phyloP scores from a whole-genome alignment of 2,888 invertebrate species.

The Plebejus anna region DNA sequence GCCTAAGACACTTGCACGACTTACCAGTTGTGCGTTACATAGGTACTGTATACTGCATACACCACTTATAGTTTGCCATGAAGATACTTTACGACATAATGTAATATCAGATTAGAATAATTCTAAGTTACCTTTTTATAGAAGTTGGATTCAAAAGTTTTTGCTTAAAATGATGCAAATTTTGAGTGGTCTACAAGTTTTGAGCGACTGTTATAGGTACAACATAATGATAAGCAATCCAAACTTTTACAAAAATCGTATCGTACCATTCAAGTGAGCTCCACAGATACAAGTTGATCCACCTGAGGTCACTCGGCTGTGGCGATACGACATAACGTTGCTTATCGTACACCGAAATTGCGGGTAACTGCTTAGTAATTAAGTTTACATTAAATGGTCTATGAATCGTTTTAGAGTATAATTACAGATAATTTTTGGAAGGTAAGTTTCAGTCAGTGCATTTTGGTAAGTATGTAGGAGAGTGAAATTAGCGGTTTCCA shows the following conservation, averaged over 20 bases:
- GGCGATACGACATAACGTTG: not conserved
- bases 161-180: no score
- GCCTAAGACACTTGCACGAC: no score
- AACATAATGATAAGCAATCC: not conserved
- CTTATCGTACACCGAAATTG: slow-evolving; percentile 9
- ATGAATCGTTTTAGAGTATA: not conserved
- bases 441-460: not conserved
- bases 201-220: not conserved
- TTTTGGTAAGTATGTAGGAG: not conserved
- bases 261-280: not conserved
- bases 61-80: no score
- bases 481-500: not conserved
- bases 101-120: no score
- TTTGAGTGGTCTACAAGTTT: no score
- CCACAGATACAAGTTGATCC: not conserved
- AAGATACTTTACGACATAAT: no score
- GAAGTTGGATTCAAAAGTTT: no score
- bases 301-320: slow-evolving; percentile 8
- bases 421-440: slow-evolving; percentile 5
- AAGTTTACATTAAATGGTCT: not conserved
- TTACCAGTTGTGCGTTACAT: no score
- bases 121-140: no score
- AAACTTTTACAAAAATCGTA: not conserved
- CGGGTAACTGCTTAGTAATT: not conserved
- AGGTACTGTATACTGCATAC: no score